These are phyloP conservation scores for Lymantria dispar DNA, from an alignment of 2,888 invertebrate genomes.

Conservation along the genomic window DNA sequence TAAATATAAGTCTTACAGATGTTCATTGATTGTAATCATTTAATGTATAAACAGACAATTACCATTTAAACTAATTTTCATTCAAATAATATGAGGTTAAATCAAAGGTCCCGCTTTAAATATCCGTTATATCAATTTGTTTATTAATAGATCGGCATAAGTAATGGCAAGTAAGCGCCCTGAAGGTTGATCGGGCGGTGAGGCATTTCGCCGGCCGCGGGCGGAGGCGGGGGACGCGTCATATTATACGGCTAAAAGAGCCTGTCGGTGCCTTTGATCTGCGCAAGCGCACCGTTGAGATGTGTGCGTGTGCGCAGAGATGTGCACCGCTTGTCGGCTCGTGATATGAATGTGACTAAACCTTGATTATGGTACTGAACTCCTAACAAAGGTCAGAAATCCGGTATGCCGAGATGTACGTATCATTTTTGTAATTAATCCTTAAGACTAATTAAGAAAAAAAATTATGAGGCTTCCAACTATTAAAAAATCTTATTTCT, in stretches of 20 bases:
- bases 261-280: slow-evolving; percentile 82
- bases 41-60: slow-evolving; percentile 12
- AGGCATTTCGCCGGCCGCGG: slow-evolving; percentile 70
- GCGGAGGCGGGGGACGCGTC: slow-evolving; percentile 74
- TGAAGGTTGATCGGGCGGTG: slow-evolving; percentile 40
- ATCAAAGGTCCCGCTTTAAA: slow-evolving; percentile 53
- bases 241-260: slow-evolving; percentile 83
- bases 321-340: slow-evolving; percentile 76
- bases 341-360: slow-evolving; percentile 81
- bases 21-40: too few relatives aligned
- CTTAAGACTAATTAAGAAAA: slow-evolving; percentile 39
- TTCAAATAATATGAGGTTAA: slow-evolving; percentile 37
- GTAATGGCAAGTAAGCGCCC: slow-evolving; percentile 78
- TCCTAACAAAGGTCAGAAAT: slow-evolving; percentile 73
- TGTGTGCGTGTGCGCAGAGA: slow-evolving; percentile 57
- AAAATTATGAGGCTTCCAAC: slow-evolving; percentile 34
- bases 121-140: slow-evolving; percentile 76
- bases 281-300: slow-evolving; percentile 52
- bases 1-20: too few relatives aligned
- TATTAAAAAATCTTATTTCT: slow-evolving; percentile 33
- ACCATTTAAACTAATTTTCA: slow-evolving; percentile 35
- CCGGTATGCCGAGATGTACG: slow-evolving; percentile 51
- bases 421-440: slow-evolving; percentile 51
- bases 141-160: slow-evolving; percentile 80
- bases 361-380: slow-evolving; percentile 80